Percentiles rank a stretch among this genome's conserved stretches.
phyloP scores from a whole-genome alignment of 2,888 invertebrate genomes.

The Monoplex corrugatus region DNA sequence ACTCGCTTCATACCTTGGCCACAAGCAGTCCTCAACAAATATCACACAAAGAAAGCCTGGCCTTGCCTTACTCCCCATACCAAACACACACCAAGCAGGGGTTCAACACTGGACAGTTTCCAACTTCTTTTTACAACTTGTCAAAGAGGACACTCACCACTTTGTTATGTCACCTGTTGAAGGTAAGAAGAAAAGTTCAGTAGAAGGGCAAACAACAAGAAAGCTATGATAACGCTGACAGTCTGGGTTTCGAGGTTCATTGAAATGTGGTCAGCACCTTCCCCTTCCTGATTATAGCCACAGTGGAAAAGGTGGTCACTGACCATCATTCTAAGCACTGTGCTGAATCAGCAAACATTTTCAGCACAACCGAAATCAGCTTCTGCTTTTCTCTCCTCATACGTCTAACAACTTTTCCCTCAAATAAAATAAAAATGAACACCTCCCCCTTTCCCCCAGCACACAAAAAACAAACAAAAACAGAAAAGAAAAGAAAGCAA shows the following conservation, averaged over 20 bases:
- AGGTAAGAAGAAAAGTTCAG: neutral
- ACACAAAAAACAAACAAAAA: neutral
- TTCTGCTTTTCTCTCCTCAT: no score
- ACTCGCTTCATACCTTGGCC: neutral
- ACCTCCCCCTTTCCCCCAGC: no score
- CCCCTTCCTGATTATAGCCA: neutral
- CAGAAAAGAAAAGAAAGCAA: neutral
- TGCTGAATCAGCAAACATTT: no score
- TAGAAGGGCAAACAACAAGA: neutral
- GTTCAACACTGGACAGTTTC: conserved; percentile 10
- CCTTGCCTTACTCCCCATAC: neutral
- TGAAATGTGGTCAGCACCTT: no score
- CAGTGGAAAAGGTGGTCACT: no score
- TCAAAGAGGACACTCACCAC: neutral
- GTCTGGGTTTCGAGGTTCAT: neutral
- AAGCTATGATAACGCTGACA: neutral
- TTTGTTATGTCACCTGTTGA: neutral
- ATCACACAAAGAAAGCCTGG: conserved; percentile 30
- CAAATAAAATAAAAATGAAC: no score
- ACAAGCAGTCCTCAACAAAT: conserved; percentile 16
- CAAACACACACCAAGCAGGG: neutral
- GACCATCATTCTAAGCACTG: no score
- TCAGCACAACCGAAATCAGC: no score
- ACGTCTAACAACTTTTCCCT: no score
- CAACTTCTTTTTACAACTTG: neutral